Evolutionary conservation across 2,888 invertebrate genomes (phyloP), one percentile per base, ranked within the genome.

Genomic region (Amblyjoppa fuscipennis): DNA sequence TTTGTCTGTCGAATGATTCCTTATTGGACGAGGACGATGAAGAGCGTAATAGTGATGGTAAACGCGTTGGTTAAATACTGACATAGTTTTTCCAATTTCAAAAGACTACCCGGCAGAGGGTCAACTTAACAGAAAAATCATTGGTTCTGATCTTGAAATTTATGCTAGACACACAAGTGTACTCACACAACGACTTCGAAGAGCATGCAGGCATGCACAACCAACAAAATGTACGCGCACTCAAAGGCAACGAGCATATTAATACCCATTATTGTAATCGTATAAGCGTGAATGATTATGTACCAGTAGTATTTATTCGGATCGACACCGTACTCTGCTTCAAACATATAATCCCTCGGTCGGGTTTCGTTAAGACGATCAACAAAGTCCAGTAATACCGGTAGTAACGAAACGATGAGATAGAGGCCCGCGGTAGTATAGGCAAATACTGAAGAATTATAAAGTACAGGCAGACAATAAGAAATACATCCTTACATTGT

Each of bases 251-350:
- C 28, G 61, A 31, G 11, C 9, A 31, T 61, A 28, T 28, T 11
- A 11, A 28, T 31, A 25, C 28, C 11, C 31, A 64, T 0, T 34
- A 64, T 64, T 2, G 64, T 6, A 2, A 64, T 38, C 0, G 4
- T 64, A 13, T 34, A 34, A n/a, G 56, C 59, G 28, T 81, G 81
- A 13, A 59, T 59, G n/a, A 75, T 41, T n/a, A 81, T 81, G 3
- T 20, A 53, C n/a, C 59, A 5, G 31, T 75, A 81, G 59, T 81
- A 81, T n/a, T 68, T 31, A 45, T 81, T 41, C 49, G 45, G 75
- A 75, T 81, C 81, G 11, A 81, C 56, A 41, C 66, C 73, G 45
- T 74, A 81, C 13, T 81, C 75, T 9, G 69, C 66, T 56, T 81
- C 56, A 13, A 49, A 71, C n/a, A 82, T 31, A 20, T 34, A 77